Conservation (phyloP, 2,797 vertebrate species). For the Leptoclinus maculatus region DNA sequence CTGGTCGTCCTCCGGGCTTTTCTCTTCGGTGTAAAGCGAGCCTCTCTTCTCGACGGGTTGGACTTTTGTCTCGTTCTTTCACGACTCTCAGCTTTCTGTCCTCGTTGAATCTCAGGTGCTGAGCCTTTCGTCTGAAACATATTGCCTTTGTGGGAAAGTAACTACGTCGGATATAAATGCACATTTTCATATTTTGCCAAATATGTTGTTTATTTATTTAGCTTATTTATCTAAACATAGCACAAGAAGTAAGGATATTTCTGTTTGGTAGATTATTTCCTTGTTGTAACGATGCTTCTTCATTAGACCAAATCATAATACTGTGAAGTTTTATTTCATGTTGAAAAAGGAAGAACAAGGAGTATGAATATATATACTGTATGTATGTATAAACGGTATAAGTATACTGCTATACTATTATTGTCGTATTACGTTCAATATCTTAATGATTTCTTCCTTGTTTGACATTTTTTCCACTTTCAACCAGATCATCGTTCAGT, state of each 20-base stretch:
- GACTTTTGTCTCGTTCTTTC: background rate
- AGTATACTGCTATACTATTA: background rate
- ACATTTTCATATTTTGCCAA: background rate
- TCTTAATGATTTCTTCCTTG: background rate
- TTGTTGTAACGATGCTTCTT: background rate
- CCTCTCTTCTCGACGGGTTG: background rate
- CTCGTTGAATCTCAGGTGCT: conserved; percentile 55
- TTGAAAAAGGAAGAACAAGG: background rate
- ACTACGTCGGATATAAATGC: background rate
- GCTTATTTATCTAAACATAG: background rate
- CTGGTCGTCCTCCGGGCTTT: background rate
- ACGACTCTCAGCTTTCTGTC: background rate
- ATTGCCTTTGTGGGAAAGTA: conserved; percentile 43
- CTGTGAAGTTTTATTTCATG: conserved; percentile 8
- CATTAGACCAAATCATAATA: conserved; percentile 29
- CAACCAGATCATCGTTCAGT: background rate
- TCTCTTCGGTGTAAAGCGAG: background rate
- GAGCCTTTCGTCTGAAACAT: conserved; percentile 33
- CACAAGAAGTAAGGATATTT: too few species aligned
- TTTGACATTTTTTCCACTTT: conserved; percentile 2
- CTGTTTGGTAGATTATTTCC: too few species aligned
- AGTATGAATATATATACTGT: background rate
- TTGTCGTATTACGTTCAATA: background rate
- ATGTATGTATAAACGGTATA: background rate
- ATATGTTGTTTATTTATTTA: conserved; percentile 18